Evolutionary conservation across 2,797 vertebrate genomes (phyloP), one percentile per base, ranked within the genome.

Genomic region (Sebastes baramenuke): DNA sequence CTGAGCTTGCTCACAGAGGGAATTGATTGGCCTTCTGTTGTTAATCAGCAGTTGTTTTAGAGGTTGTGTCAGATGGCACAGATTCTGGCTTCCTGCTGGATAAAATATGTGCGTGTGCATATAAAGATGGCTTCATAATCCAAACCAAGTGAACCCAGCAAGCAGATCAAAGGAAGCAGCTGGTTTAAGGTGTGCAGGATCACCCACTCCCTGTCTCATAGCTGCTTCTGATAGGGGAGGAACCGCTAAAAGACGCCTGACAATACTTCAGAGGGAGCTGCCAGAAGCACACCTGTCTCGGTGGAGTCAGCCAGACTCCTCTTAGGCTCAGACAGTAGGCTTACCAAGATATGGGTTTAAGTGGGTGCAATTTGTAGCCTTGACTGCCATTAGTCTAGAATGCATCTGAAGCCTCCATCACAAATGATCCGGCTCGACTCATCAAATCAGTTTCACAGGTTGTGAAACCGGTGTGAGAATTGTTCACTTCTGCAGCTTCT

Each of bases 1-100:
- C 84, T 70, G 79, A 83, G 81, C 77, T 77, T 68, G 69, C 85
- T 89, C 80, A 83, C 83, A 84, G 77, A 82, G 90, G 80, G 82
- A 87, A 84, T 75, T 82, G 83, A 86, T 85, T 89, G 81, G 82
- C 86, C 91, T 90, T 92, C 86, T 94, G 86, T 92, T 91, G 84
- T 91, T 89, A 90, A 90, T 92, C 89, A 93, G 90, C 87, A 82
- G 90, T 90, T 91, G 84, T 89, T 92, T 89, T 84, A 87, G 82
- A 87, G 87, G 84, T 92, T 75, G 79, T 89, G 86, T 94, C 88
- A 92, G 88, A 89, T 87, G 90, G 89, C 88, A 80, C 80, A 76
- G 79, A 85, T 88, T 83, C 84, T 87, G 87, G 78, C 83, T 81
- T 92, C 85, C 85, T 83, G 85, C 86, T 88, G 90, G 79, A 92